Conservation (phyloP, 2,797 vertebrate species). For the Enteromius trimaculatus region DNA sequence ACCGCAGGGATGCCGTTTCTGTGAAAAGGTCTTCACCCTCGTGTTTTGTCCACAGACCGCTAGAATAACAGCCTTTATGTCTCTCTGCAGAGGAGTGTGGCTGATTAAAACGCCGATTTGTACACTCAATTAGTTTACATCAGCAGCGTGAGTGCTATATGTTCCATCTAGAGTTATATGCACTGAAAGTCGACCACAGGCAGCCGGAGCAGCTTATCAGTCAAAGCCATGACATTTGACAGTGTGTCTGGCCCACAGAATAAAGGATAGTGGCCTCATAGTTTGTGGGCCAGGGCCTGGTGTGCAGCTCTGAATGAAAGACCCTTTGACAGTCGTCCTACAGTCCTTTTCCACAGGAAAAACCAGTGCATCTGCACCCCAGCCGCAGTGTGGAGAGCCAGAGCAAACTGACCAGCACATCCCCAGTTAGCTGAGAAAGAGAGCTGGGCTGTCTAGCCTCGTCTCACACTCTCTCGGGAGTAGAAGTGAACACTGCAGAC, state of each 20-base stretch:
- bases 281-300: conserved; percentile 34
- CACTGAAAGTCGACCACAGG: neutral
- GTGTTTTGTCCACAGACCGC: conserved; percentile 75
- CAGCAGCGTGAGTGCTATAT: neutral
- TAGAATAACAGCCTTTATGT: conserved; percentile 71
- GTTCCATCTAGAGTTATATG: neutral
- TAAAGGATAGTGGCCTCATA: conserved; percentile 40
- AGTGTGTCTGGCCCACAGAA: conserved; percentile 42
- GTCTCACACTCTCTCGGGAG: conserved; percentile 39
- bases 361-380: conserved; percentile 63
- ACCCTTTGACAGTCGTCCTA: conserved; percentile 64
- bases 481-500: conserved; percentile 20
- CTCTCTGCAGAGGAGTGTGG: neutral
- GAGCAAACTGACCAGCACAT: conserved; percentile 66
- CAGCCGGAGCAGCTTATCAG: conserved; percentile 14
- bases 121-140: neutral
- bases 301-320: conserved; percentile 53
- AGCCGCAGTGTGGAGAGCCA: conserved; percentile 52
- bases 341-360: conserved; percentile 66
- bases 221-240: conserved; percentile 28
- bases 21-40: conserved; percentile 76
- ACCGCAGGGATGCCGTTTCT: conserved; percentile 74
- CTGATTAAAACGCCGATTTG: neutral
- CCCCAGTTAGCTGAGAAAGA: neutral
- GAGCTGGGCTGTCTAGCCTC: conserved; percentile 35